Evolutionary conservation across 2,888 invertebrate species (phyloP).

Genomic region (Auanema sp.): DNA sequence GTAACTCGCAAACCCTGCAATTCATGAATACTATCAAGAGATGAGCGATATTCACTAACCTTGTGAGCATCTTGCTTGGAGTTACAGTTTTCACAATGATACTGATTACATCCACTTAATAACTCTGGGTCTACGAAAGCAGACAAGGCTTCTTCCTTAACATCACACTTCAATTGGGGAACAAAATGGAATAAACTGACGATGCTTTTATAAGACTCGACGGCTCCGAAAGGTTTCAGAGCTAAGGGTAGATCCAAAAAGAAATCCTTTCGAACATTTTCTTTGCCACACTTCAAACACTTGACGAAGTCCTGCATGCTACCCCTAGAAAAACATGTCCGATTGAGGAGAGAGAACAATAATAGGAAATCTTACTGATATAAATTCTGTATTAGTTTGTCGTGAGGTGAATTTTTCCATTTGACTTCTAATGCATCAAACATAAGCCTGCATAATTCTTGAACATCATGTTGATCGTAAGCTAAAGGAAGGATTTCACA

Average conservation of each 20-base stretch:
- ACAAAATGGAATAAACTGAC: conserved; percentile 66
- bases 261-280: conserved; percentile 80
- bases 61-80: conserved; percentile 87
- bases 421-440: conserved; percentile 84
- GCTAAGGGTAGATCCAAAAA: conserved; percentile 85
- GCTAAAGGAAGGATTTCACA: conserved; percentile 66
- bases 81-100: conserved; percentile 82
- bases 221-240: conserved; percentile 80
- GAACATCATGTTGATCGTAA: conserved; percentile 90
- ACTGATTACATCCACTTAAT: conserved; percentile 82
- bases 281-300: conserved; percentile 79
- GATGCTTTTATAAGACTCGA: conserved; percentile 78
- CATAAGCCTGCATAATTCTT: conserved; percentile 85
- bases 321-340: conserved; percentile 60
- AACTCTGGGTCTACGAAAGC: conserved; percentile 84
- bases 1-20: conserved; percentile 78
- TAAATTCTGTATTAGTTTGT: conserved; percentile 79
- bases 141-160: conserved; percentile 78
- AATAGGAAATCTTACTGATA: conserved; percentile 69
- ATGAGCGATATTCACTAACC: conserved; percentile 47
- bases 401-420: conserved; percentile 78
- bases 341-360: neutral
- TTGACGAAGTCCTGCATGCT: conserved; percentile 86
- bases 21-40: neutral
- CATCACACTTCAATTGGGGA: conserved; percentile 21